These are phyloP conservation scores for Anguilla obscura DNA, from an alignment of 2,797 vertebrate species.

Conservation along the genomic window DNA sequence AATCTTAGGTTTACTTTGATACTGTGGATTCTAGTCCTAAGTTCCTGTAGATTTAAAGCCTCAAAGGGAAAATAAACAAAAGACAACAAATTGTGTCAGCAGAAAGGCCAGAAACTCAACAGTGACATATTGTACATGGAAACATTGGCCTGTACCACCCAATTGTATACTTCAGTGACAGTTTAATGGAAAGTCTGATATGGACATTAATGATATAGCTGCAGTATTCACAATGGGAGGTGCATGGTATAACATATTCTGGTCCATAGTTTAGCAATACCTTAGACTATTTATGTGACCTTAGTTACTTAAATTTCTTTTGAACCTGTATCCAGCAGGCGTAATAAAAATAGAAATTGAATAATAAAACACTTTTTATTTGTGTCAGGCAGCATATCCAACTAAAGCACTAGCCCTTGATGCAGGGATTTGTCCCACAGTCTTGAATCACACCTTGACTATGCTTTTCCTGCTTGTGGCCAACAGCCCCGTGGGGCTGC, in stretches of 20 bases:
- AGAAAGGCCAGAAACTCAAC: background rate
- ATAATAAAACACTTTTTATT: slow-evolving; percentile 12
- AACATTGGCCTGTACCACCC: background rate
- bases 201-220: background rate
- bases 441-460: slow-evolving; percentile 4
- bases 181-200: background rate
- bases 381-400: background rate
- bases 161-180: background rate
- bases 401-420: background rate
- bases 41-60: background rate
- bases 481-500: background rate
- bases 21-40: background rate
- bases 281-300: slow-evolving; percentile 3
- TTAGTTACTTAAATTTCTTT: background rate
- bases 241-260: background rate
- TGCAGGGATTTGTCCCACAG: background rate
- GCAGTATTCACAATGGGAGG: background rate
- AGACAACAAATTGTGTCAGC: background rate
- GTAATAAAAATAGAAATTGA: slow-evolving; percentile 13
- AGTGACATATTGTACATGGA: background rate
- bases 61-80: background rate
- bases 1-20: background rate
- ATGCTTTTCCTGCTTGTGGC: background rate
- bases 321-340: background rate
- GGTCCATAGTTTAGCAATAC: background rate